Evolutionary conservation across 2,888 invertebrate species (phyloP), one percentile per base, ranked within the genome.

Genomic region (Formica aserva): DNA sequence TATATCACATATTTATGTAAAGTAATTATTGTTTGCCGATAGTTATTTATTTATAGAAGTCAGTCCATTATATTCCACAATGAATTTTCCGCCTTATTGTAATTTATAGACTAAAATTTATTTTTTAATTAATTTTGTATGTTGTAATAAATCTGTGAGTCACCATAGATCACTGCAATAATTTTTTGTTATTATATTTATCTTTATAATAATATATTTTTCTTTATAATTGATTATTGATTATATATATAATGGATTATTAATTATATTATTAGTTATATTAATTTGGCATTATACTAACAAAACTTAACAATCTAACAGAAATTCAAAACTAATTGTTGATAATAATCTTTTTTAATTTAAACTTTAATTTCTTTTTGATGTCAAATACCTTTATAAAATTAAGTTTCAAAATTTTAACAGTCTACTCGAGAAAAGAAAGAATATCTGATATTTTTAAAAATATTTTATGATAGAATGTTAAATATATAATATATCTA

Each of bases 11-110:
- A 45, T 15, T 45, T 52, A 52, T n/a, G n/a, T n/a, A n/a, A 15
- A 62, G 1, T 29, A 67, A n/a, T 66, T 57, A 29, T 29, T 32
- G 5, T 57, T 77, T 0, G 4, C 29, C 4, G 4, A 57, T 41
- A 77, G 13, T 67, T 41, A 67, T 77, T 67, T 67, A 57, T 57
- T 66, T 75, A 62, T 60, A 75, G 5, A 29, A 60, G 45, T 63
- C 2, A 63, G 32, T 8, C 1, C 11, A 0, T 8, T 67, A 41
- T 77, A 66, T 67, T 2, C 13, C 13, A 66, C 9, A 55, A 2
- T 67, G 9, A 8, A 52, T n/a, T 52, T 4, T 52, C 4, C 38
- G n/a, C 1, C 11, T 29, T 65, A 26, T 38, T 65, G 4, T 41
- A 65, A 75, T 11, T 55, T 57, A 32, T 45, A 32, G 3, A 77